Percentiles rank a stretch among this genome's conserved stretches.
Evolutionary conservation across 2,113 vertebrate species (phyloP).

Genomic region (Lepisosteus osseus): DNA sequence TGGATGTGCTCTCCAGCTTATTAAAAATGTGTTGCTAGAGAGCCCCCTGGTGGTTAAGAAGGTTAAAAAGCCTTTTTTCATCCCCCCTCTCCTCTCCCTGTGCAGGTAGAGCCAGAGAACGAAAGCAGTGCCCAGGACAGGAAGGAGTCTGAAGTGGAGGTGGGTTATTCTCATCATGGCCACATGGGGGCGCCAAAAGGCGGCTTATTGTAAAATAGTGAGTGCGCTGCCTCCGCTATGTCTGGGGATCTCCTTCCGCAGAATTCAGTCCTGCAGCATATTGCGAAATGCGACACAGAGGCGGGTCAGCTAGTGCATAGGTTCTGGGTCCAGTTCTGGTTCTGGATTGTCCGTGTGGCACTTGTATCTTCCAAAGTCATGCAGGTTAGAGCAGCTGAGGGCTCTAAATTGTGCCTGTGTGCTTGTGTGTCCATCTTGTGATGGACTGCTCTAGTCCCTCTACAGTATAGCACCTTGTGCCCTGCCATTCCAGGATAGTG

Average conservation of each 20-base stretch:
- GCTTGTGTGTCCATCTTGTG: not conserved
- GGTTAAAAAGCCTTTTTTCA: not conserved
- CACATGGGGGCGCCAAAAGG: constrained; percentile 19
- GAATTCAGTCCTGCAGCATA: no score
- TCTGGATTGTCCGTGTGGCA: no score
- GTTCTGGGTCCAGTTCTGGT: no score
- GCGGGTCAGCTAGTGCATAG: no score
- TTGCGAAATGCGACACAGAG: no score
- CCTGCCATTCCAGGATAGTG: not conserved
- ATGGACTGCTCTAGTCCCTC: no score
- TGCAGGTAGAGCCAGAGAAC: constrained; percentile 61
- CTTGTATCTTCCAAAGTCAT: no score
- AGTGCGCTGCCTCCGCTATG: no score
- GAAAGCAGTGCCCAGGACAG: constrained; percentile 67
- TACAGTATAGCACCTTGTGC: no score
- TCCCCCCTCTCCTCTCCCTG: constrained; percentile 25
- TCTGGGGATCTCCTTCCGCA: no score
- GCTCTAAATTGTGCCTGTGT: not conserved
- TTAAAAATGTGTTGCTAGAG: not conserved
- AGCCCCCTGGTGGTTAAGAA: constrained; percentile 20
- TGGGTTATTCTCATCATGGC: constrained; percentile 37
- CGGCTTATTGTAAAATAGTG: no score
- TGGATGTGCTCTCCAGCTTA: no score
- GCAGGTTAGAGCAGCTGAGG: not conserved
- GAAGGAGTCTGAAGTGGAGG: constrained; percentile 76